Percentiles rank a stretch among this genome's conserved stretches.
phyloP scores from a whole-genome alignment of 92 coral and sea anemone species.

The Heteractis magnifica region DNA sequence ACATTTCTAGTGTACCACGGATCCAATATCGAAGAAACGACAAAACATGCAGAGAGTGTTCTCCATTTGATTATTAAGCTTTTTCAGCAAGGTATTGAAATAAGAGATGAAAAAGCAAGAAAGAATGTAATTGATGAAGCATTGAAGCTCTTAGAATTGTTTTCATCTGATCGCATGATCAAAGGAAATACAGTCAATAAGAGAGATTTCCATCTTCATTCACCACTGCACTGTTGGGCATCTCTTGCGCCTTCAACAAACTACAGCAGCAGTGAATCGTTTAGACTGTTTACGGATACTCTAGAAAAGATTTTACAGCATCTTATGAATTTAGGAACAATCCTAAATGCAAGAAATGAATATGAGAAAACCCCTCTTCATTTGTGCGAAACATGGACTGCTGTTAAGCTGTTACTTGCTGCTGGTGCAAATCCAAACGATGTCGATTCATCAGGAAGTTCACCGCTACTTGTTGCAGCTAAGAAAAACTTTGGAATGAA shows the following conservation, averaged over 20 bases:
- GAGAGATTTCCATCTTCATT: background rate
- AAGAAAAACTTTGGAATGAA: background rate
- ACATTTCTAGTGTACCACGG: background rate
- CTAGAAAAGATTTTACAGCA: background rate
- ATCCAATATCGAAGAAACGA: background rate
- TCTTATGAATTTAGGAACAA: constrained; percentile 5
- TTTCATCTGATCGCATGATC: background rate
- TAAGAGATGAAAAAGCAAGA: background rate
- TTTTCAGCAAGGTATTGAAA: background rate
- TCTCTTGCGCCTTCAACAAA: background rate
- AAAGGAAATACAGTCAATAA: background rate
- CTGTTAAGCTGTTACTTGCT: constrained; percentile 34
- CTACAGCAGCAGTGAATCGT: background rate
- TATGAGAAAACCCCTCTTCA: constrained; percentile 30
- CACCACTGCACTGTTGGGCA: constrained; percentile 34
- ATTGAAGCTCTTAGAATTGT: background rate
- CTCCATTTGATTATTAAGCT: constrained; percentile 17
- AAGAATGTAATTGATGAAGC: background rate
- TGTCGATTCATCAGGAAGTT: background rate
- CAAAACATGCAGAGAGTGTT: constrained; percentile 9
- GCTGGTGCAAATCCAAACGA: constrained; percentile 42
- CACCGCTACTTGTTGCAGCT: constrained; percentile 28
- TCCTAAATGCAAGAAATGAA: background rate
- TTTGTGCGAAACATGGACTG: constrained; percentile 39
- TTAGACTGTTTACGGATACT: background rate